Evolutionary conservation across 2,113 vertebrate genomes (phyloP), one percentile per base, ranked within the genome.

Genomic region (Nansenia antarctica): DNA sequence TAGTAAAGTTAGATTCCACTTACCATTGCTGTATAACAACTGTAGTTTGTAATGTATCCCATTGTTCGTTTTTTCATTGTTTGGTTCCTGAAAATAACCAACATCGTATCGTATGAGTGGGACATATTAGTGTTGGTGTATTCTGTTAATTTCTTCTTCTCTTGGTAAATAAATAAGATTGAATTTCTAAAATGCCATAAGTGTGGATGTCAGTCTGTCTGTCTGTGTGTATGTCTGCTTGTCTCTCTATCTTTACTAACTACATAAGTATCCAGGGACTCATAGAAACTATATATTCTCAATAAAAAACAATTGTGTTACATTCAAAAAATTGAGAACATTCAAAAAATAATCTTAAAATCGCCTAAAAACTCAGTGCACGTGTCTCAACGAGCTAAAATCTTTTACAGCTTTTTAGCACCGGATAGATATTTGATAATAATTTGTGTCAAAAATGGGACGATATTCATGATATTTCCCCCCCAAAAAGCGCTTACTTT

Each of bases 51-150:
- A 96, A 89, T 96, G 95, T 89, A 96, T 96, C 49, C 95, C 95
- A 90, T 96, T 96, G 92, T 96, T 96, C 86, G 95, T 96, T 91
- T 96, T 96, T 92, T 96, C 95, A 92, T 93, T 96, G 91, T 96
- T 96, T 82, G 95, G 95, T 86, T 96, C 95, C 95, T 96, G 91
- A 78, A 95, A 95, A 91, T 3, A 94, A 95, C 69, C 87, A 80
- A 73, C 76, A 91, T 69, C 67, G 73, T 63, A 76, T 73, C 52
- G 29, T 70, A 82, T 82, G 74, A 80, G 80, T 70, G 53, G 69
- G 54, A 52, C 27, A 74, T 73, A 54, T 45, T 37, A 60, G 35
- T 20, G n/a, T 6, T 54, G 62, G 26, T 42, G 18, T 31, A 15
- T 26, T 53, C 32, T 68, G 24, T 53, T 62, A 9, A 70, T 59